phyloP scores from a whole-genome alignment of 2,113 vertebrate species.

The Mirounga angustirostris region DNA sequence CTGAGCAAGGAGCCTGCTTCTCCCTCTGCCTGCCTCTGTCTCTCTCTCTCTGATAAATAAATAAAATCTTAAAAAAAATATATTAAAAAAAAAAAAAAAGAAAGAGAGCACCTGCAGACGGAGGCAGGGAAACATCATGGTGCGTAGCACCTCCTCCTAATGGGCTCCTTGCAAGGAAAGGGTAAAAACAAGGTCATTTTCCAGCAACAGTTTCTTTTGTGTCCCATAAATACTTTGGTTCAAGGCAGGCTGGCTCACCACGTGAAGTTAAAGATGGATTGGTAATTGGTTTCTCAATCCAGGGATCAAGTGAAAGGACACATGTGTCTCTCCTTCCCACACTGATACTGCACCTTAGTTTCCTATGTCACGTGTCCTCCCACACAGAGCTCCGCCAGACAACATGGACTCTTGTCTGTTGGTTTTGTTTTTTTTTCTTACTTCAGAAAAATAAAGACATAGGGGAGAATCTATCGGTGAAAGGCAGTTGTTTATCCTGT shows the following conservation, averaged over 20 bases:
- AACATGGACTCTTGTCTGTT: neutral
- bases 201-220: neutral
- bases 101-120: neutral
- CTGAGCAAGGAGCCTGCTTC: too few species aligned
- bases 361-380: conserved; percentile 72
- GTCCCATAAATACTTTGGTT: conserved; percentile 34
- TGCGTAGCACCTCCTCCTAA: neutral
- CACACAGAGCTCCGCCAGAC: neutral
- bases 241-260: neutral
- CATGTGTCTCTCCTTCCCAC: neutral
- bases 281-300: conserved; percentile 59
- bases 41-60: too few species aligned
- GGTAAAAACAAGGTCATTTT: neutral
- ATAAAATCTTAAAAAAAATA: too few species aligned
- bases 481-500: neutral
- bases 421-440: neutral
- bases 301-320: conserved; percentile 43
- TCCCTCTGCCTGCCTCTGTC: too few species aligned
- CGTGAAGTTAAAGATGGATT: conserved; percentile 45
- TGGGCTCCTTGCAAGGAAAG: neutral
- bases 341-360: conserved; percentile 57
- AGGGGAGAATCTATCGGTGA: neutral
- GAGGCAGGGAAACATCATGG: neutral
- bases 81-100: neutral
- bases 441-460: conserved; percentile 1